These are phyloP conservation scores for Phasianus colchicus DNA, from an alignment of 2,113 vertebrate genomes.

Conservation along the genomic window DNA sequence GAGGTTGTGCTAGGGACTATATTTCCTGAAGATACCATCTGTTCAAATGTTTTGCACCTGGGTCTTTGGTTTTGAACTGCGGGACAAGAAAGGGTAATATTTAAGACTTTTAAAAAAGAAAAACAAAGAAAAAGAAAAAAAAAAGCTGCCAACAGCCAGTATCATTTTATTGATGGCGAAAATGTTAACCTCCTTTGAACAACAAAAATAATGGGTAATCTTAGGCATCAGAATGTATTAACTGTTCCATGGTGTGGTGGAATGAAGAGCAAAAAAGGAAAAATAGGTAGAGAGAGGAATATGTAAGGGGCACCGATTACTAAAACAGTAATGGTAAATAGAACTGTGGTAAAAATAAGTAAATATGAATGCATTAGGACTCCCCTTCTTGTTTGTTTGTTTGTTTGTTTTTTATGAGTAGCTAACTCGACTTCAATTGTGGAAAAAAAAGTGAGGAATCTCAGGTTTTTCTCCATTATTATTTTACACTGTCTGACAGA, in stretches of 20 bases:
- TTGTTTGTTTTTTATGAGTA: background rate
- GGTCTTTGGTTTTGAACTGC: background rate
- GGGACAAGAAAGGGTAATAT: background rate
- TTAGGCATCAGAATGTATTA: background rate
- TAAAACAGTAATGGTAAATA: background rate
- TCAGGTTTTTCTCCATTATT: background rate
- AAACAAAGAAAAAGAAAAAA: too few relatives aligned
- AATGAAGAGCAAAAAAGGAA: background rate
- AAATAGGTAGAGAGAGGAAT: background rate
- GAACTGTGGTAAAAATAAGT: background rate
- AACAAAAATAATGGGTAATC: background rate
- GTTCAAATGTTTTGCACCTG: background rate
- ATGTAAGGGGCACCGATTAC: background rate
- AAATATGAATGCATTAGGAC: background rate
- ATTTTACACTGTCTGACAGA: background rate
- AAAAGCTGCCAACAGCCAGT: background rate
- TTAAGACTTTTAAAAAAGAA: background rate
- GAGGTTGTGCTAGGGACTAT: background rate
- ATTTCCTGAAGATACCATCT: constrained; percentile 21
- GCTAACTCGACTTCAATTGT: background rate
- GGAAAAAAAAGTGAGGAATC: background rate
- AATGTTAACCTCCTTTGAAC: background rate
- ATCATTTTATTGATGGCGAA: background rate
- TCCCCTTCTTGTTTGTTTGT: background rate
- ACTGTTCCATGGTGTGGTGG: background rate